Base-by-base conservation (phyloP, 2,797 vertebrate genomes). In the Adrianichthys oophorus region DNA sequence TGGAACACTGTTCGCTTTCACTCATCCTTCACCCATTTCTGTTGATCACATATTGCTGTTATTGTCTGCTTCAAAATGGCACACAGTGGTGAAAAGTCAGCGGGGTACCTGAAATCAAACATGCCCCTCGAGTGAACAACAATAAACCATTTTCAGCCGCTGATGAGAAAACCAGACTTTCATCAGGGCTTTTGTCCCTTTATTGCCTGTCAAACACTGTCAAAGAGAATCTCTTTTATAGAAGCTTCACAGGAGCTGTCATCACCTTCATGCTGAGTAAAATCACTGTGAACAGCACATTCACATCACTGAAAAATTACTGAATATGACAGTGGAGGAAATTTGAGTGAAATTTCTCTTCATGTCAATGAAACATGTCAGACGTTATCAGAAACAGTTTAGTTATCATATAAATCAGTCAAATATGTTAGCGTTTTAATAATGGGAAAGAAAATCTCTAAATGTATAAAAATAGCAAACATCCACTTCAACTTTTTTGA, bases 121-220 rank as follows among this genome's bases (percentile, higher is more conserved):
- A 70, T 65, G 59, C 63, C 66, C 62, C 54, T 69, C 67, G 57
- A 47, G 59, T 14, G 64, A n/a, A 74, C 70, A 72, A 69, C 63
- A 57, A 49, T 70, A 26, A 45, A 18, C 16, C 23, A 48, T 70
- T 72, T 29, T 56, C 56, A 56, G 69, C 61, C 24, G 29, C 54
- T 65, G 55, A 48, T 29, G 45, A 61, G 59, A 62, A 68, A 68
- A 54, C 3, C 41, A 56, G 54, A 61, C 67, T 76, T 79, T 75
- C 69, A 76, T 85, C 67, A 68, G n/a, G 17, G 18, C 44, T 52
- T 44, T 4, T 77, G 70, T 71, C 78, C 76, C 60, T 74, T n/a
- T 43, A 32, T 41, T 2, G 0, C 57, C 43, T 56, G 59, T 71
- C 70, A 54, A 21, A 49, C 18, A 7, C 14, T 5, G 18, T 46